These are phyloP conservation scores for Chelidonichthys spinosus DNA, from an alignment of 2,797 vertebrate species.

Conservation along the genomic window DNA sequence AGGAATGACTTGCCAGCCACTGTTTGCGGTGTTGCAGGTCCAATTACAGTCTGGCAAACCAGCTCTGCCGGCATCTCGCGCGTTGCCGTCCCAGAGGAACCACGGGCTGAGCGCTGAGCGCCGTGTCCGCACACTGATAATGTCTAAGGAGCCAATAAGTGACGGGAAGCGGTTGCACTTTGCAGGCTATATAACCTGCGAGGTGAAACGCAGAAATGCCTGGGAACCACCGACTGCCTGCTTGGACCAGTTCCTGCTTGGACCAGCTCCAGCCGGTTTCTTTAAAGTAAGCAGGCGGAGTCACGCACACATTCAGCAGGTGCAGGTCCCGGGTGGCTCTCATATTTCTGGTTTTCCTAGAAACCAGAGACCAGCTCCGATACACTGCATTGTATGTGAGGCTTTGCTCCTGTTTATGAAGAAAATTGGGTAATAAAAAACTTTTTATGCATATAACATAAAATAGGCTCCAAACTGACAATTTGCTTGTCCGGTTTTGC, in stretches of 20 bases:
- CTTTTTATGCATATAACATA: background rate
- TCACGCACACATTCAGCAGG: slow-evolving; percentile 11
- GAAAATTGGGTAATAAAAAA: slow-evolving; percentile 5
- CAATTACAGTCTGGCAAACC: slow-evolving; percentile 34
- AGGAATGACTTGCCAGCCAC: slow-evolving; percentile 22
- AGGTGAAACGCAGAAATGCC: slow-evolving; percentile 15
- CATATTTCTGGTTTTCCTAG: slow-evolving; percentile 10
- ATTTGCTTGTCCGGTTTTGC: slow-evolving; percentile 15
- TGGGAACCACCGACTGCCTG: slow-evolving; percentile 18
- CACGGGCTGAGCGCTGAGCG: slow-evolving; percentile 3
- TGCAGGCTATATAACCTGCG: background rate
- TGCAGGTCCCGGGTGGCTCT: slow-evolving; percentile 12
- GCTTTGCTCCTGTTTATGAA: background rate
- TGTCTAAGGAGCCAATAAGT: slow-evolving; percentile 18
- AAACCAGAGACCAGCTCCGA: slow-evolving; percentile 21
- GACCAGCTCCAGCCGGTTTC: slow-evolving; percentile 25
- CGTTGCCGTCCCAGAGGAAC: slow-evolving; percentile 22
- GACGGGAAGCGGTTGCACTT: slow-evolving; percentile 12
- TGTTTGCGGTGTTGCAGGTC: slow-evolving; percentile 26
- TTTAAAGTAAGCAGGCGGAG: slow-evolving; percentile 34
- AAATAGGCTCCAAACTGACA: background rate
- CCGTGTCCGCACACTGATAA: slow-evolving; percentile 21
- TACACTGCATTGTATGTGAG: background rate
- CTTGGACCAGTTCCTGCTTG: slow-evolving; percentile 42
- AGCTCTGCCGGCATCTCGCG: slow-evolving; percentile 28